Conservation (phyloP, 2,888 invertebrate genomes). For the Acanthosepion esculentum region DNA sequence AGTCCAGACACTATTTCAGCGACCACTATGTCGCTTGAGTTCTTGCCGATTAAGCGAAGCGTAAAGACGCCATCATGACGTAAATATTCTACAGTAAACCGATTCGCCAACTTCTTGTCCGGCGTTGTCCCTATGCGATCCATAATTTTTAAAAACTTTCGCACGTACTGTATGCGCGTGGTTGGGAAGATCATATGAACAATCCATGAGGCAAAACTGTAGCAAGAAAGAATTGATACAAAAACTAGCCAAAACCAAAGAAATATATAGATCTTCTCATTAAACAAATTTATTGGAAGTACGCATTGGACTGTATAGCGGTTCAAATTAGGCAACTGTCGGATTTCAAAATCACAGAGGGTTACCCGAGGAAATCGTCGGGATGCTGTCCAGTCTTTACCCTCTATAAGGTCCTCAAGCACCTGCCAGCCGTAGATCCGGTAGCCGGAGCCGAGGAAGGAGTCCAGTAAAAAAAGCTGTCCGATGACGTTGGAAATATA, state of each 20-base stretch:
- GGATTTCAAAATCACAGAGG: constrained; percentile 73
- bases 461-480: constrained; percentile 76
- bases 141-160: constrained; percentile 76
- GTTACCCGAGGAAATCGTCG: constrained; percentile 73
- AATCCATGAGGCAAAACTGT: constrained; percentile 71
- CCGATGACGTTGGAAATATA: constrained; percentile 75
- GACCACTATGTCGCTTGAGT: constrained; percentile 73
- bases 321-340: constrained; percentile 72
- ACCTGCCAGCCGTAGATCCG: constrained; percentile 76
- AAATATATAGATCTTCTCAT: constrained; percentile 75
- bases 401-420: constrained; percentile 74
- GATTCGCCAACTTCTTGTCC: constrained; percentile 72
- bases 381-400: constrained; percentile 70
- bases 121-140: constrained; percentile 72
- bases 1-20: constrained; percentile 73
- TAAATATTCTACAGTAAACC: constrained; percentile 72
- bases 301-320: constrained; percentile 71
- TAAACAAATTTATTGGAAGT: constrained; percentile 71
- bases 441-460: constrained; percentile 75
- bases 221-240: constrained; percentile 68
- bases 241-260: constrained; percentile 75
- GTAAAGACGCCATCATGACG: constrained; percentile 74
- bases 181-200: constrained; percentile 74
- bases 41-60: constrained; percentile 71
- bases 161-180: constrained; percentile 74